phyloP scores from a whole-genome alignment of 2,797 vertebrate species.

The Microctenopoma stevenorrisi region DNA sequence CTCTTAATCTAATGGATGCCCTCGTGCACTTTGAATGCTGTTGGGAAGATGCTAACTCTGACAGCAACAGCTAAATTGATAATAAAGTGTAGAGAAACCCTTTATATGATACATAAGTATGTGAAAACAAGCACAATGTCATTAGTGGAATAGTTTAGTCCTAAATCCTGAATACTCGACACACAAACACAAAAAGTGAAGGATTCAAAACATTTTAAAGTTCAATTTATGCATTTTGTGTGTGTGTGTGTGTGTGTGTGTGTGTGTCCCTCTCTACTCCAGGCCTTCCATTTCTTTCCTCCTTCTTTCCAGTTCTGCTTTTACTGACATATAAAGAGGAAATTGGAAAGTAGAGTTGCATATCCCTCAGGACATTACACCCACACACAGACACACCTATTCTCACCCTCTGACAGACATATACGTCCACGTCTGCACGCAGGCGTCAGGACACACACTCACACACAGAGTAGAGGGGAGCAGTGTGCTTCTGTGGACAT shows the following conservation, averaged over 20 bases:
- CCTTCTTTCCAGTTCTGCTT: not conserved
- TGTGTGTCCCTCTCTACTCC: slow-evolving; percentile 10
- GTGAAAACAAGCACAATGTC: too few relatives aligned
- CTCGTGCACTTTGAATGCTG: too few relatives aligned
- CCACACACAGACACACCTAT: not conserved
- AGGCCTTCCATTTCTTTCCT: not conserved
- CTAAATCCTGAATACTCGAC: not conserved
- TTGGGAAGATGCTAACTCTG: too few relatives aligned
- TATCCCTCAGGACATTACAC: not conserved
- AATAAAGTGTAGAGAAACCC: too few relatives aligned
- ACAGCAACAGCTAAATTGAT: too few relatives aligned
- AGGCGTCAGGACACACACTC: too few relatives aligned
- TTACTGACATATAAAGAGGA: slow-evolving; percentile 15
- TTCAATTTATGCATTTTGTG: slow-evolving; percentile 20
- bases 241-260: slow-evolving; percentile 18
- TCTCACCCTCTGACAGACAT: not conserved
- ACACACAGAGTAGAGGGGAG: not conserved
- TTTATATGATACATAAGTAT: too few relatives aligned
- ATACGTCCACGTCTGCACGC: not conserved
- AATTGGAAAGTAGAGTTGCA: not conserved
- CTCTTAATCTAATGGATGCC: too few relatives aligned
- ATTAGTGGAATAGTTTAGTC: not conserved
- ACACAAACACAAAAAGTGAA: slow-evolving; percentile 3
- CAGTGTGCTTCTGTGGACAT: slow-evolving; percentile 2
- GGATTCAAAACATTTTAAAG: slow-evolving; percentile 31